phyloP scores from a whole-genome alignment of 2,113 vertebrate genomes.

The Amazona vittata region DNA sequence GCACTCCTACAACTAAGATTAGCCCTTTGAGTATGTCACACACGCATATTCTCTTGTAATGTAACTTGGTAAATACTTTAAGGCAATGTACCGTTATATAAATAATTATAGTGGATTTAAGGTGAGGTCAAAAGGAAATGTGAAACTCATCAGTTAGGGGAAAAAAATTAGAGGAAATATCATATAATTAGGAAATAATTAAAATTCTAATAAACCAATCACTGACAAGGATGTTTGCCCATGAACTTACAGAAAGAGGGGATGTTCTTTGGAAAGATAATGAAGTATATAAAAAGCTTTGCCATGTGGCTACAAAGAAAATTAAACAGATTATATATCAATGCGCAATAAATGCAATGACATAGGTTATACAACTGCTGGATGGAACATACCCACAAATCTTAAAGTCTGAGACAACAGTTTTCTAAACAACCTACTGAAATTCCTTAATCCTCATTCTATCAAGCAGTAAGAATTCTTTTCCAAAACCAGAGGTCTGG shows the following conservation, averaged over 20 bases:
- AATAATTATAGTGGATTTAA: slow-evolving; percentile 14
- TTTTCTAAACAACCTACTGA: neutral
- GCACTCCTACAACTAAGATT: neutral
- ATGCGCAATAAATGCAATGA: neutral
- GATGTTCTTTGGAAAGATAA: slow-evolving; percentile 3
- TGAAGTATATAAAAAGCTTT: neutral
- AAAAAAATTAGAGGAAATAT: neutral
- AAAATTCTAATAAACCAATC: slow-evolving; percentile 9
- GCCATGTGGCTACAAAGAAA: neutral
- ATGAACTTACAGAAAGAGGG: neutral
- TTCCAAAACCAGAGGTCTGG: neutral
- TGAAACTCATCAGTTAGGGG: neutral
- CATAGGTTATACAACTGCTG: neutral
- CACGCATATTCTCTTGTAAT: neutral
- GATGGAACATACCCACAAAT: neutral
- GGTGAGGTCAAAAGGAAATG: slow-evolving; percentile 19
- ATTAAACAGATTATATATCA: neutral
- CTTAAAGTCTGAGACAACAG: neutral
- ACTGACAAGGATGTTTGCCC: neutral
- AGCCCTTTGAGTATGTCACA: neutral
- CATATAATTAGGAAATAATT: slow-evolving; percentile 29
- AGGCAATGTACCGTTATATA: neutral
- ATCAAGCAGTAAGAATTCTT: neutral
- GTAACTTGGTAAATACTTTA: neutral
- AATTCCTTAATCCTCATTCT: neutral